Percentiles rank a stretch among this genome's conserved stretches.
These are phyloP conservation scores for Alloscopus bannaensis DNA, from an alignment of 2,888 invertebrate genomes.

Conservation along the genomic window DNA sequence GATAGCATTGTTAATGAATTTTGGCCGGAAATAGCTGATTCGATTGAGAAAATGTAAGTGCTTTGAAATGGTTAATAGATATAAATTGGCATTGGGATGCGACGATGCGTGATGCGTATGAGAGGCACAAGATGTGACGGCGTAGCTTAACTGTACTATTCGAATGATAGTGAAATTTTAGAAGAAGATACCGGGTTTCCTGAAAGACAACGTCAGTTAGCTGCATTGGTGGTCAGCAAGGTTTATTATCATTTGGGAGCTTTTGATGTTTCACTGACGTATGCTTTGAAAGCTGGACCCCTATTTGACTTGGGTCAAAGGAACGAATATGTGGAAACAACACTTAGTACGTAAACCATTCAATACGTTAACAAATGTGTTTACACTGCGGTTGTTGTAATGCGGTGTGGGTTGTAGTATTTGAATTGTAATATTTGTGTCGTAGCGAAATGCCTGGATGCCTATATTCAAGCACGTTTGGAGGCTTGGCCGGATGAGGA, in stretches of 20 bases:
- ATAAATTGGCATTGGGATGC: too few relatives aligned
- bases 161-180: slow-evolving; percentile 91
- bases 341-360: slow-evolving; percentile 83
- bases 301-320: slow-evolving; percentile 93
- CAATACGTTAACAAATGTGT: too few relatives aligned
- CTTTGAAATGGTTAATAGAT: too few relatives aligned
- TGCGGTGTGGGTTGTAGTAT: too few relatives aligned
- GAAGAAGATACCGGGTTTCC: slow-evolving; percentile 88
- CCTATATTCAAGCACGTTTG: slow-evolving; percentile 89
- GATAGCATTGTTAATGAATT: slow-evolving; percentile 97
- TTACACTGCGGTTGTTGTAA: too few relatives aligned
- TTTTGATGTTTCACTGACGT: slow-evolving; percentile 97
- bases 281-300: slow-evolving; percentile 96
- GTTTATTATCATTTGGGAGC: slow-evolving; percentile 98
- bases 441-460: slow-evolving; percentile 96
- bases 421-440: slow-evolving; percentile 22
- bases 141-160: too few relatives aligned
- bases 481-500: slow-evolving; percentile 82
- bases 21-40: slow-evolving; percentile 99
- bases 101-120: too few relatives aligned
- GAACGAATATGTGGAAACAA: slow-evolving; percentile 97
- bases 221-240: slow-evolving; percentile 98
- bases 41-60: slow-evolving; percentile 93
- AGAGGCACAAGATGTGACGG: too few relatives aligned
- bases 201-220: slow-evolving; percentile 88